Conservation (phyloP, 2,113 vertebrate genomes). For the Apteryx mantelli region DNA sequence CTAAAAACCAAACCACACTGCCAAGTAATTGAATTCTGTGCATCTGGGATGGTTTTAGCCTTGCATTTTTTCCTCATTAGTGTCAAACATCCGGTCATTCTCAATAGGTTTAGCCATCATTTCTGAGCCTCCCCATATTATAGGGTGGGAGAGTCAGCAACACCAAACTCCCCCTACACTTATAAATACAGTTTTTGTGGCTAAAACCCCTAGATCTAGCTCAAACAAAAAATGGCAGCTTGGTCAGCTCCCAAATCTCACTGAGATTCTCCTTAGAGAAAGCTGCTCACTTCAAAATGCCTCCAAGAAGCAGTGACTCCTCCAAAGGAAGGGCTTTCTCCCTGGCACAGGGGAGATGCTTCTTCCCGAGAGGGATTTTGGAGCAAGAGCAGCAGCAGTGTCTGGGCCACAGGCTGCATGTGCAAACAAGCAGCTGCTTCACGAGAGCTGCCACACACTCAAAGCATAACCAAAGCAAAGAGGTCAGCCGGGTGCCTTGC, state of each 20-base stretch:
- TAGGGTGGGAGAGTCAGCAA: background rate
- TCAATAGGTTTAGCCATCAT: background rate
- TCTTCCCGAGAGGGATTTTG: background rate
- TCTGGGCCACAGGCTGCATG: background rate
- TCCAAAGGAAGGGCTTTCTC: background rate
- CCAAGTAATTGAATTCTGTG: slow-evolving; percentile 47
- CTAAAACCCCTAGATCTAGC: background rate
- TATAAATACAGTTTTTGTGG: background rate
- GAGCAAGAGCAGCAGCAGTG: background rate
- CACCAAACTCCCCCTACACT: background rate
- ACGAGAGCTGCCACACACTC: background rate
- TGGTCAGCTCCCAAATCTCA: background rate
- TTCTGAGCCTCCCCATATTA: background rate
- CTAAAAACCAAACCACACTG: slow-evolving; percentile 1
- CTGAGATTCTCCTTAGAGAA: background rate
- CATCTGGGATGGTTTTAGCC: slow-evolving; percentile 27
- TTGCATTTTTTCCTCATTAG: slow-evolving; percentile 30
- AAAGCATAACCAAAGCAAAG: background rate
- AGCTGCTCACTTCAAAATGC: background rate
- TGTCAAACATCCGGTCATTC: background rate
- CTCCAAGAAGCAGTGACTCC: background rate
- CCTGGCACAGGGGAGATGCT: background rate
- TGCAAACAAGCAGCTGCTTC: background rate
- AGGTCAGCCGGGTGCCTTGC: background rate
- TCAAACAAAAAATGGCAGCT: background rate